Evolutionary conservation across 64 coral and sea anemone species (phyloP).

Genomic region (Astreopora myriophthalma): DNA sequence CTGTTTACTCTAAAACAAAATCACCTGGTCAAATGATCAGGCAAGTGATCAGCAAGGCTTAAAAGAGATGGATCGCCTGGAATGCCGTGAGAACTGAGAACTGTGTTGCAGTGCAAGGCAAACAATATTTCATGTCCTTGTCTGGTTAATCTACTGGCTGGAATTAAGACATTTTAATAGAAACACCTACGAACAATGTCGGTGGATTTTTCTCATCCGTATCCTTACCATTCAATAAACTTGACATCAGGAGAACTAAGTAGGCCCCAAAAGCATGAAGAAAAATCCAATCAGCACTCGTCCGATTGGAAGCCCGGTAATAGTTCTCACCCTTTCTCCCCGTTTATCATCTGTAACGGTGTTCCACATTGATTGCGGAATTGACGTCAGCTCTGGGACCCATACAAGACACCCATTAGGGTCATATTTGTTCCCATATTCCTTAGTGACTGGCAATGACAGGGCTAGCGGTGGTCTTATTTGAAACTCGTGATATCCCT

Average conservation of each 20-base stretch:
- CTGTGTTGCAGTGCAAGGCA: too few relatives aligned
- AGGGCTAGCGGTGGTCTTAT: constrained; percentile 6
- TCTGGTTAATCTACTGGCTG: not conserved
- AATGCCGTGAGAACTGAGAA: too few relatives aligned
- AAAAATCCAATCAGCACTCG: constrained; percentile 29
- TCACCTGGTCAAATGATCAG: not conserved
- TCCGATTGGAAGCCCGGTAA: constrained; percentile 46
- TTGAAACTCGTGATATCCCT: constrained; percentile 59
- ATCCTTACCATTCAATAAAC: constrained; percentile 29
- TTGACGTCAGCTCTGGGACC: not conserved
- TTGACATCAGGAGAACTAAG: constrained; percentile 3
- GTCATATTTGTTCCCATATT: not conserved
- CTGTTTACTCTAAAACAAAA: constrained; percentile 3
- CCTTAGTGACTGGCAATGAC: constrained; percentile 15
- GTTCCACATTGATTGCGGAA: constrained; percentile 10
- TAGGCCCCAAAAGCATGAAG: constrained; percentile 19
- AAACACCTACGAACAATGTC: not conserved
- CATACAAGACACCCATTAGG: too few relatives aligned
- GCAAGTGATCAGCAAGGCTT: too few relatives aligned
- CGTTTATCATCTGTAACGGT: constrained; percentile 30
- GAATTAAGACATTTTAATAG: not conserved
- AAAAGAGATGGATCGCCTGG: too few relatives aligned
- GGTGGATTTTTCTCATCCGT: not conserved
- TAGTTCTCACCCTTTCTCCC: constrained; percentile 42
- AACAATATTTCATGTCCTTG: too few relatives aligned